Evolutionary conservation across 2,113 vertebrate species (phyloP).

Genomic region (Rhinolophus sinicus): DNA sequence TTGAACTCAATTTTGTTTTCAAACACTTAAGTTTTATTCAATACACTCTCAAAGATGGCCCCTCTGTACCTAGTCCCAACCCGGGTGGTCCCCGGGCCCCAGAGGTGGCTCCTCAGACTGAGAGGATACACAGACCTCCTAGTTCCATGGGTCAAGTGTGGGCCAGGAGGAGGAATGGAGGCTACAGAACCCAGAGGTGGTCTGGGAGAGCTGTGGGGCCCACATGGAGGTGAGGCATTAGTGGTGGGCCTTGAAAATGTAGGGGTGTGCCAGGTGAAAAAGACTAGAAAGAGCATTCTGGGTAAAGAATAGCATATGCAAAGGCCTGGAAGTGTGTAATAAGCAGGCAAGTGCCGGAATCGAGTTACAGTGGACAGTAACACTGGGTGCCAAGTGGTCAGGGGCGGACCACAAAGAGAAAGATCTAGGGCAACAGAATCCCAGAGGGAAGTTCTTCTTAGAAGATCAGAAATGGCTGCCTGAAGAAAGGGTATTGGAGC

Average conservation of each 20-base stretch:
- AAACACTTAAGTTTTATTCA: not conserved
- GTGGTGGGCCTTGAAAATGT: not conserved
- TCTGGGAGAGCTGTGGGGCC: not conserved
- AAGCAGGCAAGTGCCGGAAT: not conserved
- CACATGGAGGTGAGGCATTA: not conserved
- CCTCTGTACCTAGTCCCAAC: not conserved
- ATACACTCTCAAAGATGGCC: rapidly evolving
- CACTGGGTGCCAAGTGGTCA: not conserved
- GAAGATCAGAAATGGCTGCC: not conserved
- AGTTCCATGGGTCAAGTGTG: not conserved
- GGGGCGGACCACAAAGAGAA: not conserved
- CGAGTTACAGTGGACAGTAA: no score
- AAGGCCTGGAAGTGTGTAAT: not conserved
- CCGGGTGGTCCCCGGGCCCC: not conserved
- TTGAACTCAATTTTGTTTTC: not conserved
- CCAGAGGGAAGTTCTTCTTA: not conserved
- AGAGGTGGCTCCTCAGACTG: not conserved
- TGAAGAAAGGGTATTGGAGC: not conserved
- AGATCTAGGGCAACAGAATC: not conserved
- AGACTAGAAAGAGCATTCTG: not conserved
- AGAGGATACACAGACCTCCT: not conserved
- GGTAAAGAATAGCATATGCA: not conserved
- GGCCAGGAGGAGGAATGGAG: not conserved
- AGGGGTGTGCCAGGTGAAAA: not conserved
- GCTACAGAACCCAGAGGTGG: not conserved